Conservation (phyloP, 2,797 vertebrate species). For the Brachyalestes nurse region DNA sequence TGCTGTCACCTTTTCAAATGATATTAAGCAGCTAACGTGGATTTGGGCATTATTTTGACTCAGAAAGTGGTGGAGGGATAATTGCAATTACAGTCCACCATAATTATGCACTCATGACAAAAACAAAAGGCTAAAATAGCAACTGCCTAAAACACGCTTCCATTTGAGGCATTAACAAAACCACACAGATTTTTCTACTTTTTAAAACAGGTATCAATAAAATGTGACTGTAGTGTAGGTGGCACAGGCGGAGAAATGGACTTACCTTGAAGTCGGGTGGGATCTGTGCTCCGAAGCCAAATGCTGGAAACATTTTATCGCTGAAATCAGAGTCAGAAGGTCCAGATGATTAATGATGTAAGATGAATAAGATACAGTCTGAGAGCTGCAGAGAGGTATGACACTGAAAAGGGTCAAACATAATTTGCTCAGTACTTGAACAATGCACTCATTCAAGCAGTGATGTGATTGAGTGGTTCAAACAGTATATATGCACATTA, state of each 20-base stretch:
- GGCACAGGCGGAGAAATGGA: conserved; percentile 39
- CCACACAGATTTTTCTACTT: neutral
- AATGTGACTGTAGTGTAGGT: neutral
- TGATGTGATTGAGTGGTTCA: conserved; percentile 18
- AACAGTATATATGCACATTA: conserved; percentile 18
- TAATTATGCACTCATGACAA: neutral
- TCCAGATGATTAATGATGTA: conserved; percentile 17
- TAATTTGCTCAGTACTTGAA: conserved; percentile 41
- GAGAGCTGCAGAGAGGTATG: conserved; percentile 17
- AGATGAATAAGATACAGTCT: conserved; percentile 19
- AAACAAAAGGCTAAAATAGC: neutral
- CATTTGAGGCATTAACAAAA: neutral
- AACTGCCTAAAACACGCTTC: neutral
- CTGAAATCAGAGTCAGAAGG: conserved; percentile 75
- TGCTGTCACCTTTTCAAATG: neutral
- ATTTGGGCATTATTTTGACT: neutral
- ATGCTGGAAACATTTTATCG: conserved; percentile 99
- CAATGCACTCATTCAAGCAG: neutral
- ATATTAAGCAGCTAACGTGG: neutral
- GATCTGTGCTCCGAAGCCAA: conserved; percentile 97
- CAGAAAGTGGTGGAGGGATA: neutral
- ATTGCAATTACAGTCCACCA: neutral
- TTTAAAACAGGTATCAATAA: too few species aligned
- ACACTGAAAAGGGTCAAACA: conserved; percentile 41
- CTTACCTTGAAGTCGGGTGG: conserved; percentile 97